Conservation (phyloP, 2,113 vertebrate genomes). For the Talpa occidentalis region DNA sequence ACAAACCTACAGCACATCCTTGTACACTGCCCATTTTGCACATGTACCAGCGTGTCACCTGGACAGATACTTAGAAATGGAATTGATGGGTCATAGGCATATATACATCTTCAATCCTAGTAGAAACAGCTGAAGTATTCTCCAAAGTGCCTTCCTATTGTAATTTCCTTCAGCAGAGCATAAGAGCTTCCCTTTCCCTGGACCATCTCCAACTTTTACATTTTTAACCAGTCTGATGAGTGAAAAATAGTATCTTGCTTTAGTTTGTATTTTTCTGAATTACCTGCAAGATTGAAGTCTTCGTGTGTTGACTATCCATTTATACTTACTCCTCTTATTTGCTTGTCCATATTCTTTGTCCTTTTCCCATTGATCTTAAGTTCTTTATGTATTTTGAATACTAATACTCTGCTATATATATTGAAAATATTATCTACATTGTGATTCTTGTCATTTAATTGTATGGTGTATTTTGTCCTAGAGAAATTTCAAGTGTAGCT, state of each 20-base stretch:
- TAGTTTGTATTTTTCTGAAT: not conserved
- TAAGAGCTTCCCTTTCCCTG: not conserved
- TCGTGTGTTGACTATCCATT: not conserved
- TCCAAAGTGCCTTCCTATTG: not conserved
- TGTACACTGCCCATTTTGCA: not conserved
- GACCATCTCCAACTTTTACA: constrained; percentile 7
- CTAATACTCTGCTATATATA: not conserved
- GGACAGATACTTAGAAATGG: not conserved
- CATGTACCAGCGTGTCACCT: not conserved
- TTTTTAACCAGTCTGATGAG: not conserved
- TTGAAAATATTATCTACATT: constrained; percentile 52
- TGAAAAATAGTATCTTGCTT: constrained; percentile 7
- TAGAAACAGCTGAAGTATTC: not conserved
- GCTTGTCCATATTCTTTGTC: not conserved
- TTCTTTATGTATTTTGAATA: constrained; percentile 30
- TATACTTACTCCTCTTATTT: not conserved
- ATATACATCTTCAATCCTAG: not conserved
- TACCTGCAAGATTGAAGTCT: not conserved
- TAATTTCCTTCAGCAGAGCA: not conserved
- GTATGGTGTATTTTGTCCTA: not conserved
- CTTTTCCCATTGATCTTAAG: constrained; percentile 40
- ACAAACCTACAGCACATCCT: not conserved
- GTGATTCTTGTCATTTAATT: constrained; percentile 43
- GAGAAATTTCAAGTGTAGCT: constrained; percentile 56
- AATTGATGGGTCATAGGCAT: not conserved